phyloP scores from a whole-genome alignment of 2,888 invertebrate genomes.

The Cataglyphis rosenhaueri region DNA sequence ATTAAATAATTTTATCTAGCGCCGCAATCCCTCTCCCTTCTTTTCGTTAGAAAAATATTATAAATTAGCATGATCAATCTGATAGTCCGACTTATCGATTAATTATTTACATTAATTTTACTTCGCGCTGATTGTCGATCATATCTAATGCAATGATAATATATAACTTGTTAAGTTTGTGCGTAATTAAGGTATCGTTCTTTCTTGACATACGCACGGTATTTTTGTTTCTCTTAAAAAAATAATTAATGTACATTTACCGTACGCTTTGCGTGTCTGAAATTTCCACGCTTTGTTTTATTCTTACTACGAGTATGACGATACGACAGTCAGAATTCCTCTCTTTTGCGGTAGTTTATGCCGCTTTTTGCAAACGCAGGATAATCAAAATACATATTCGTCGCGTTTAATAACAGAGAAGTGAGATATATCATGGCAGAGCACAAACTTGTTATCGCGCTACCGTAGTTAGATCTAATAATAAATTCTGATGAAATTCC shows the following conservation, averaged over 20 bases:
- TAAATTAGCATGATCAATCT: constrained; percentile 6
- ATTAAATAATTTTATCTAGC: constrained; percentile 25
- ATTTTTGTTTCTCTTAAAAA: background rate
- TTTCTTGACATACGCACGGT: background rate
- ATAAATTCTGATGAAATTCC: constrained; percentile 18
- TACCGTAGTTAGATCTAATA: constrained; percentile 25
- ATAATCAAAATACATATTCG: constrained; percentile 47
- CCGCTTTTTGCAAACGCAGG: constrained; percentile 22
- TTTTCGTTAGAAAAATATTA: background rate
- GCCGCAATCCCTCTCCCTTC: background rate
- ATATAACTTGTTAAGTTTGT: constrained; percentile 9
- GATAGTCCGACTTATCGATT: background rate
- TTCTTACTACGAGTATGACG: constrained; percentile 12
- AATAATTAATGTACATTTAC: constrained; percentile 33
- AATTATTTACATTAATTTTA: constrained; percentile 24
- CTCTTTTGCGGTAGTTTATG: constrained; percentile 39
- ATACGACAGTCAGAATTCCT: background rate
- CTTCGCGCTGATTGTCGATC: background rate
- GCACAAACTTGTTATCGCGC: constrained; percentile 29
- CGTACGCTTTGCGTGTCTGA: constrained; percentile 2
- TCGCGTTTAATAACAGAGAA: constrained; percentile 46
- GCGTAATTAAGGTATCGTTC: constrained; percentile 8
- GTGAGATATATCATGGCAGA: constrained; percentile 33
- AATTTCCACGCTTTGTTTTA: constrained; percentile 40
- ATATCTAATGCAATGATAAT: background rate